Conservation (phyloP, 2,797 vertebrate species). For the Gambelia wislizenii region DNA sequence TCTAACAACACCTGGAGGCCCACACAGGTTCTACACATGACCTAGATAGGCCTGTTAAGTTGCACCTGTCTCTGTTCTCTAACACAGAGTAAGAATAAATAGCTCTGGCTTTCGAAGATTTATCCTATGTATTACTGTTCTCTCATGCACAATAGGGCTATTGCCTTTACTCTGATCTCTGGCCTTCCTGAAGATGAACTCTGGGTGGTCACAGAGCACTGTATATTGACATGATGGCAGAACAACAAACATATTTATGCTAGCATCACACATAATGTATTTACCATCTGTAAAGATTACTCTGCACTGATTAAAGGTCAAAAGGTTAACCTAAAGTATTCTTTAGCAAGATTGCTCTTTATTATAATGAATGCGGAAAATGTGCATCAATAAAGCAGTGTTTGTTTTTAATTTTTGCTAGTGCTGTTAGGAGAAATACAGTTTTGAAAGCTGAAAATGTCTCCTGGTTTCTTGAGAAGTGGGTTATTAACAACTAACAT, state of each 20-base stretch:
- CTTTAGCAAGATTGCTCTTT: slow-evolving; percentile 70
- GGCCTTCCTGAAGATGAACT: slow-evolving; percentile 41
- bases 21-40: too few species aligned
- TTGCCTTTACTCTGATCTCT: not conserved
- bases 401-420: slow-evolving; percentile 64
- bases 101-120: not conserved
- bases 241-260: slow-evolving; percentile 54
- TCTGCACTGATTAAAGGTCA: slow-evolving; percentile 66
- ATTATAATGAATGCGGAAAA: slow-evolving; percentile 70
- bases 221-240: slow-evolving; percentile 6
- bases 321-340: slow-evolving; percentile 69
- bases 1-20: too few species aligned
- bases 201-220: slow-evolving; percentile 10
- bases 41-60: too few species aligned
- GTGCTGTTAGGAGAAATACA: slow-evolving; percentile 68
- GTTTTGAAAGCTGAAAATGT: slow-evolving; percentile 70
- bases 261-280: slow-evolving; percentile 55
- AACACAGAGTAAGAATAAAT: not conserved
- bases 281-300: slow-evolving; percentile 69
- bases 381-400: slow-evolving; percentile 62
- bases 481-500: slow-evolving; percentile 64
- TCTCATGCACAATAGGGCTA: too few species aligned
- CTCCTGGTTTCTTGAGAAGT: slow-evolving; percentile 62
- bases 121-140: not conserved
- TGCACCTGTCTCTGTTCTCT: too few species aligned